A percentile compares a stretch with the other conserved stretches of the same genome.
Conservation (phyloP, 2,888 invertebrate species). For the Hoplodrina ambigua region DNA sequence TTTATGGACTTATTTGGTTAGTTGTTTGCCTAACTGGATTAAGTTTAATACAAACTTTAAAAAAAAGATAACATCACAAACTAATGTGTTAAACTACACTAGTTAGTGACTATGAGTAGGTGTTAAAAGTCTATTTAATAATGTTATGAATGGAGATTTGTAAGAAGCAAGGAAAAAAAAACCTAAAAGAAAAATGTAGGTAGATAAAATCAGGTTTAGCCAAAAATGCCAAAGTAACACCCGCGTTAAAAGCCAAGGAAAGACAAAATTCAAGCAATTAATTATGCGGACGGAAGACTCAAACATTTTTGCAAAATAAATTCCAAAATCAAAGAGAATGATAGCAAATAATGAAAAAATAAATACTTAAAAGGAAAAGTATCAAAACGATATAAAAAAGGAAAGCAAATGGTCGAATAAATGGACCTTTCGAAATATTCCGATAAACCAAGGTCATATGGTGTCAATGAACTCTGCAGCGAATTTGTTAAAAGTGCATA, state of each 20-base stretch:
- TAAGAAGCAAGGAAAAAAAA: not conserved
- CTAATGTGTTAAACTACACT: too few species aligned
- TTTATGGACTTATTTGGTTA: not conserved
- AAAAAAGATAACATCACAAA: not conserved
- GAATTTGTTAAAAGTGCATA: constrained; percentile 37
- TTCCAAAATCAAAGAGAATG: constrained; percentile 39
- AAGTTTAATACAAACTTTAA: too few species aligned
- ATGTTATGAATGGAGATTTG: too few species aligned
- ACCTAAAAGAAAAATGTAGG: not conserved
- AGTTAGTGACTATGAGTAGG: too few species aligned
- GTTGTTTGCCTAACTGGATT: not conserved
- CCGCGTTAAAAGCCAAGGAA: constrained; percentile 7
- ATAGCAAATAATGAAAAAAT: constrained; percentile 54
- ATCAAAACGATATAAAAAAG: constrained; percentile 56
- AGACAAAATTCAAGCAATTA: constrained; percentile 28
- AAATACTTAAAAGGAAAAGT: constrained; percentile 69
- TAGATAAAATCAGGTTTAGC: not conserved
- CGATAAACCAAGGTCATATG: constrained; percentile 71
- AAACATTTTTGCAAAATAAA: constrained; percentile 18
- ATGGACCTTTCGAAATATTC: constrained; percentile 68
- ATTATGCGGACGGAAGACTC: constrained; percentile 10
- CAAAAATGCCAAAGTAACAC: constrained; percentile 1
- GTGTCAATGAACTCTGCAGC: constrained; percentile 69
- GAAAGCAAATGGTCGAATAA: constrained; percentile 63
- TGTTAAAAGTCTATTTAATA: too few species aligned